Evolutionary conservation across 1,140 invertebrate species (phyloP).

Genomic region (Copidosoma floridanum): DNA sequence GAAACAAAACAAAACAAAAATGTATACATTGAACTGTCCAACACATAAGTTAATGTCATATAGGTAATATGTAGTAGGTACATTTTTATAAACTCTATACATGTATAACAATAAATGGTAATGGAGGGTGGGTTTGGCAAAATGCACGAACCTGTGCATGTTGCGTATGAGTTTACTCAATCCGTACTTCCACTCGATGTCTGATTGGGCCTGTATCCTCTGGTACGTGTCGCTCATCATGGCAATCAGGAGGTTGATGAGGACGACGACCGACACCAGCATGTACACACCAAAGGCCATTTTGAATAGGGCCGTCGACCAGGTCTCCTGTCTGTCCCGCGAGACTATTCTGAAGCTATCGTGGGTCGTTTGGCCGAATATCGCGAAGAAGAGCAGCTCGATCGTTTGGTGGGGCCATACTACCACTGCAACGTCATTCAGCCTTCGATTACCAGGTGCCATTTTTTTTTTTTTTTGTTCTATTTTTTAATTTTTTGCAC

Average conservation of each 20-base stretch:
- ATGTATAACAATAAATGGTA: not conserved
- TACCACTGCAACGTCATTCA: constrained; percentile 75
- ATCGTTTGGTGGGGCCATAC: constrained; percentile 88
- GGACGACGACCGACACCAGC: constrained; percentile 96
- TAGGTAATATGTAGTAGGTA: too few species aligned
- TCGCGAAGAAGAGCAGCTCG: constrained; percentile 97
- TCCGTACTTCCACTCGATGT: constrained; percentile 99
- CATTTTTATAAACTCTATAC: not conserved
- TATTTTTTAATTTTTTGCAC: too few species aligned
- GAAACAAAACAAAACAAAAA: too few species aligned
- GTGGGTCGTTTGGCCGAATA: constrained; percentile 95
- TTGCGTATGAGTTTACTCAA: constrained; percentile 96
- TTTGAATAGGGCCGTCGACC: constrained; percentile 80
- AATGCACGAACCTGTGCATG: constrained; percentile 76
- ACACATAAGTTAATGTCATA: too few species aligned
- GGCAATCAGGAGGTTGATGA: constrained; percentile 99
- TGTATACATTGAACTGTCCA: too few species aligned
- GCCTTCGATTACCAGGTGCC: too few species aligned
- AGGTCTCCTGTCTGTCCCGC: constrained; percentile 61
- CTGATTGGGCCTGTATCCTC: constrained; percentile 98
- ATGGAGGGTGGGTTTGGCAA: not conserved
- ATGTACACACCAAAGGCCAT: constrained; percentile 89
- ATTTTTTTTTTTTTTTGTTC: too few species aligned
- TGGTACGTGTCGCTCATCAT: constrained; percentile 99
- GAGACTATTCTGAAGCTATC: constrained; percentile 66